Percentiles rank a stretch among this genome's conserved stretches.
Evolutionary conservation across 64 coral and sea anemone species (phyloP).

Genomic region (Orbicella faveolata): DNA sequence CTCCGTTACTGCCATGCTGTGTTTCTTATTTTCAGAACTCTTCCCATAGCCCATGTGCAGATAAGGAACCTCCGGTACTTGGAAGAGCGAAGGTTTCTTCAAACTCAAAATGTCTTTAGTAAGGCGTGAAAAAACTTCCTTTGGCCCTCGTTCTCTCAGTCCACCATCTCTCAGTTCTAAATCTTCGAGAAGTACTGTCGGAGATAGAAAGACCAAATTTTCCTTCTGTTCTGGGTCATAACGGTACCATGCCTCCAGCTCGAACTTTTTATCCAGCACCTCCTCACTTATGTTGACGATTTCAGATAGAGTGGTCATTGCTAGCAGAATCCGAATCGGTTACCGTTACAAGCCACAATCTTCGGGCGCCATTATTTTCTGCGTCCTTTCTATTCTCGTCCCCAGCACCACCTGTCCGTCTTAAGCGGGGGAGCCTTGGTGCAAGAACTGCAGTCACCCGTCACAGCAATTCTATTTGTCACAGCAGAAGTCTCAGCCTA

Average conservation of each 20-base stretch:
- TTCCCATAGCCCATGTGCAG: not conserved
- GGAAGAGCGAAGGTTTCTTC: not conserved
- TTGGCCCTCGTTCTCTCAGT: not conserved
- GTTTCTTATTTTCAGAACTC: not conserved
- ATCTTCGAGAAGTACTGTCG: slow-evolving; percentile 18
- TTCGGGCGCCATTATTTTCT: no score
- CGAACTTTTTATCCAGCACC: slow-evolving; percentile 4
- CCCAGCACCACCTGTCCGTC: no score
- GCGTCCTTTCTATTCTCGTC: no score
- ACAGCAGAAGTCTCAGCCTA: no score
- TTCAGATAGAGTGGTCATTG: slow-evolving; percentile 1
- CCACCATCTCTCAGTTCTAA: not conserved
- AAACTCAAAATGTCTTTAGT: not conserved
- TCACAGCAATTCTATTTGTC: no score
- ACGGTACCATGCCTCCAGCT: not conserved
- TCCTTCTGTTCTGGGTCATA: not conserved
- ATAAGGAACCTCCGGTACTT: not conserved
- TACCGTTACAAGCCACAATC: no score
- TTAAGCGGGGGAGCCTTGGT: no score
- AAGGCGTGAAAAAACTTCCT: slow-evolving; percentile 6
- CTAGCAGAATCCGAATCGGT: no score
- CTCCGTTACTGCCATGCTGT: not conserved
- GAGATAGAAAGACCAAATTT: slow-evolving; percentile 41
- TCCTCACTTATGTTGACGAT: not conserved
- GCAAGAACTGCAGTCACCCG: no score